phyloP scores from a whole-genome alignment of 2,113 vertebrate species.

The Anhinga anhinga region DNA sequence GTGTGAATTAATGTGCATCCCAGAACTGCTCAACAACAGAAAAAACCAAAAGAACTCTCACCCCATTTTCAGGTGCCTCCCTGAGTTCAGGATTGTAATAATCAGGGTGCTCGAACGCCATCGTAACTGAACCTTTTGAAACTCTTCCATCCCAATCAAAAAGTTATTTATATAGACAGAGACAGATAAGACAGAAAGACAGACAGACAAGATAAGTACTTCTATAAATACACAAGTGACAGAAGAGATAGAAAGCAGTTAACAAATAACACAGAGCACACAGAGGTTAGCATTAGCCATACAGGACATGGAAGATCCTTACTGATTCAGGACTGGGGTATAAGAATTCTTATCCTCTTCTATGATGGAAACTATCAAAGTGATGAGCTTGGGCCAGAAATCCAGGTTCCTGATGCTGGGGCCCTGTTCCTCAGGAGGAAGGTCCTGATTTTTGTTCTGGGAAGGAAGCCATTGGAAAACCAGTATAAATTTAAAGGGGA shows the following conservation, averaged over 20 bases:
- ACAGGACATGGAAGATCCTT: constrained; percentile 49
- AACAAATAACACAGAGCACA: constrained; percentile 26
- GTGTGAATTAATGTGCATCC: neutral
- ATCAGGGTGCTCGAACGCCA: constrained; percentile 57
- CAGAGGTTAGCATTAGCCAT: neutral
- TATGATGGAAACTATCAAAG: constrained; percentile 96
- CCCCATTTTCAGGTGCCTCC: constrained; percentile 56
- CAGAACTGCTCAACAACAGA: constrained; percentile 17
- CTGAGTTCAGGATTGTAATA: constrained; percentile 60
- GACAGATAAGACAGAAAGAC: constrained; percentile 78
- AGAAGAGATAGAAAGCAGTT: constrained; percentile 58
- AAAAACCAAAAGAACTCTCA: constrained; percentile 68
- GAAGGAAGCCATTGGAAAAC: neutral
- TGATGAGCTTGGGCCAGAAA: constrained; percentile 99
- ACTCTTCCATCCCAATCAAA: constrained; percentile 71
- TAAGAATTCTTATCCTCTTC: constrained; percentile 98
- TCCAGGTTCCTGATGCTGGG: constrained; percentile 95
- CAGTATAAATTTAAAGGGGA: neutral
- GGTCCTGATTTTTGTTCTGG: constrained; percentile 85
- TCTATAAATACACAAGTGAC: constrained; percentile 61
- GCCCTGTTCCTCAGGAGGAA: constrained; percentile 91
- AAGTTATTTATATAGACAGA: constrained; percentile 77
- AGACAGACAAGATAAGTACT: constrained; percentile 70
- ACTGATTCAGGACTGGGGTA: constrained; percentile 95
- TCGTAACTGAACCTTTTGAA: constrained; percentile 60